phyloP scores from a whole-genome alignment of 2,888 invertebrate species.

The Protophormia terraenovae region DNA sequence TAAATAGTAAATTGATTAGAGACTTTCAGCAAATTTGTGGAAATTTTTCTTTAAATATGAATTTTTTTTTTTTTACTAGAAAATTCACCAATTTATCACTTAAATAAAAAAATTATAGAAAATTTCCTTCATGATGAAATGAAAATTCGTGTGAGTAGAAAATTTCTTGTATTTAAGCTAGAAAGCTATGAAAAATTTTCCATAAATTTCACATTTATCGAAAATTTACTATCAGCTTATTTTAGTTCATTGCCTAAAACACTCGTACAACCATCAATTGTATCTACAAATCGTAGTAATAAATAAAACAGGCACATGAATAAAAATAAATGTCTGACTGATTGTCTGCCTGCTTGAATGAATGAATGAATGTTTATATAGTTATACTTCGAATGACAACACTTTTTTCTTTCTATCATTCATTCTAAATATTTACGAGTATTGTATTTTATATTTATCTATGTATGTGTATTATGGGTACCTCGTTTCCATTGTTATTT shows the following conservation, averaged over 20 bases:
- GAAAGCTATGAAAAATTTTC: too few relatives aligned
- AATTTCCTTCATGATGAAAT: too few relatives aligned
- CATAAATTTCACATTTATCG: neutral
- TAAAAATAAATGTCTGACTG: neutral
- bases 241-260: slow-evolving; percentile 11
- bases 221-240: neutral
- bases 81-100: too few relatives aligned
- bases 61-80: too few relatives aligned
- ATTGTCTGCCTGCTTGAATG: neutral
- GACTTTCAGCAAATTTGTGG: too few relatives aligned
- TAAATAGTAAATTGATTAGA: too few relatives aligned
- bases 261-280: neutral
- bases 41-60: too few relatives aligned
- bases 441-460: neutral
- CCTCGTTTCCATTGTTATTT: neutral
- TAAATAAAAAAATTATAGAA: too few relatives aligned
- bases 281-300: neutral
- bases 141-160: too few relatives aligned
- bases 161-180: too few relatives aligned
- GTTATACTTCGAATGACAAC: slow-evolving; percentile 17
- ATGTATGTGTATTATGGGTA: slow-evolving; percentile 6
- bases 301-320: neutral
- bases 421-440: too few relatives aligned
- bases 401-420: neutral
- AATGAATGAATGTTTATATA: neutral